Conservation (phyloP, 2,113 vertebrate genomes). For the Gavia stellata region DNA sequence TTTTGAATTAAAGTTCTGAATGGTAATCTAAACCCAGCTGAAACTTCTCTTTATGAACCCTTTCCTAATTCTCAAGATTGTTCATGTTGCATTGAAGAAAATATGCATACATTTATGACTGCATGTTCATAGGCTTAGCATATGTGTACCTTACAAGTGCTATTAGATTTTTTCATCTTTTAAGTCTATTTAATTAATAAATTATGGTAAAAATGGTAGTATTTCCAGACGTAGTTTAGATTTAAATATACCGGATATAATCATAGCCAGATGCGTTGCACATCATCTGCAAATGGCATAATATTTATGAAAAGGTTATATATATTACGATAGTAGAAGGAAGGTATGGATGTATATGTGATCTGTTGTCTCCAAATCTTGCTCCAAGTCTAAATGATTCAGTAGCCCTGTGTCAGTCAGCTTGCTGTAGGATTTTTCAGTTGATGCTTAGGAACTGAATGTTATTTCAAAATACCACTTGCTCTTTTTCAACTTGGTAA, state of each 20-base stretch:
- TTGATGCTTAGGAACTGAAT: neutral
- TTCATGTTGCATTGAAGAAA: neutral
- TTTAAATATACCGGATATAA: neutral
- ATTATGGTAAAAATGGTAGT: accelerated
- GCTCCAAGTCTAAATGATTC: neutral
- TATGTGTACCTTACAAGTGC: neutral
- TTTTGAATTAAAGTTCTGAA: neutral
- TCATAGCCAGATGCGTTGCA: neutral
- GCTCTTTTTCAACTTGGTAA: neutral
- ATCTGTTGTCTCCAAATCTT: neutral
- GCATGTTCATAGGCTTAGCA: neutral
- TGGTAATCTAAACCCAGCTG: neutral
- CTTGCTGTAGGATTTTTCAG: neutral
- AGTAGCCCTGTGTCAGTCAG: accelerated
- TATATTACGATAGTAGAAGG: neutral
- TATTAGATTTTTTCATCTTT: neutral
- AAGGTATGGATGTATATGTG: neutral
- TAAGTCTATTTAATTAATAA: neutral
- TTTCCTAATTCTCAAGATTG: neutral
- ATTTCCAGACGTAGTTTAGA: neutral
- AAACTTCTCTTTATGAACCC: neutral
- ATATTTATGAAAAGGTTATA: neutral
- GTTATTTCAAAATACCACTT: neutral
- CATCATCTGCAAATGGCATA: neutral
- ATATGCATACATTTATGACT: neutral